Evolutionary conservation across 1,140 invertebrate species (phyloP).

Genomic region (Camponotus vicinus): DNA sequence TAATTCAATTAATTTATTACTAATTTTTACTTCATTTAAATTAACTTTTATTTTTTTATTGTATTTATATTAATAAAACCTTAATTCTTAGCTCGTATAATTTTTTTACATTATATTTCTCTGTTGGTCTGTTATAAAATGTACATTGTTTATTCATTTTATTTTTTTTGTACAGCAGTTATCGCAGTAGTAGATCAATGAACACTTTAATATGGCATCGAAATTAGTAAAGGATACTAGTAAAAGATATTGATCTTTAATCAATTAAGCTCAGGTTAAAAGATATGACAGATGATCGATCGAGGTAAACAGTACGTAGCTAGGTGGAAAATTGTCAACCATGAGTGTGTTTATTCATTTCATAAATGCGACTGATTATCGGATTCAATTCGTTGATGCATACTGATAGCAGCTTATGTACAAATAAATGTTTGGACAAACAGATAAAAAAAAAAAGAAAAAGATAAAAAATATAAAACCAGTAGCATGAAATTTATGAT

Average conservation of each 20-base stretch:
- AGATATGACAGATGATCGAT: slow-evolving; percentile 43
- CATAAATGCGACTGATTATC: slow-evolving; percentile 16
- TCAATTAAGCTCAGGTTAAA: slow-evolving; percentile 9
- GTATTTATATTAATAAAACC: neutral
- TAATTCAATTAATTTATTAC: too few relatives aligned
- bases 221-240: neutral
- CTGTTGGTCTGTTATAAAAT: slow-evolving; percentile 11
- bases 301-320: slow-evolving; percentile 11
- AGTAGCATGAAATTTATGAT: neutral
- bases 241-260: slow-evolving; percentile 17
- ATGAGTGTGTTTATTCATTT: slow-evolving; percentile 31
- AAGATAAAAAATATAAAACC: slow-evolving; percentile 7
- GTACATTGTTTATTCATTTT: neutral
- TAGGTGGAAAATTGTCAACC: slow-evolving; percentile 52
- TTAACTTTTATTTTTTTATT: neutral
- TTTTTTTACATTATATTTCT: neutral
- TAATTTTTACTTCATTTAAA: neutral
- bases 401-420: slow-evolving; percentile 11
- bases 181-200: neutral
- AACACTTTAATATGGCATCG: neutral
- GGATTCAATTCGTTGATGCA: slow-evolving; percentile 10
- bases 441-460: neutral
- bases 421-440: slow-evolving; percentile 19
- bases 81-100: neutral
- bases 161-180: neutral